Evolutionary conservation across 2,888 invertebrate species (phyloP).

Genomic region (Trichogramma dendrolimi): DNA sequence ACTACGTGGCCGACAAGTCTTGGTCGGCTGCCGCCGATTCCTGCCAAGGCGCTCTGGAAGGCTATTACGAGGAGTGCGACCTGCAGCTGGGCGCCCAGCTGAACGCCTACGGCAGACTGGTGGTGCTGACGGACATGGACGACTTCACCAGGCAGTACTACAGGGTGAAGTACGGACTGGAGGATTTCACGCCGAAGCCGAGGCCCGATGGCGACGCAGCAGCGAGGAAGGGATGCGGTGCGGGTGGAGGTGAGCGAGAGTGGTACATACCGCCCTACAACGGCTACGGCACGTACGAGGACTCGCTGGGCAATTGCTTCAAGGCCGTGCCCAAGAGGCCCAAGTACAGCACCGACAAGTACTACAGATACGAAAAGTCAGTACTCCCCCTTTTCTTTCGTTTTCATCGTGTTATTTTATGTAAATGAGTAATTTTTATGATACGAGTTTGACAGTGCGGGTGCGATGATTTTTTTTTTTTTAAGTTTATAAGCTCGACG

Average conservation of each 20-base stretch:
- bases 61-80: slow-evolving; percentile 68
- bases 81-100: slow-evolving; percentile 76
- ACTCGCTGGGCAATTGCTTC: slow-evolving; percentile 82
- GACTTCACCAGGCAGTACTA: slow-evolving; percentile 82
- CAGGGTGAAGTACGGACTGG: slow-evolving; percentile 52
- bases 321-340: slow-evolving; percentile 76
- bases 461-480: neutral
- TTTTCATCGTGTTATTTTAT: neutral
- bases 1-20: slow-evolving; percentile 57
- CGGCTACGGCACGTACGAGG: slow-evolving; percentile 84
- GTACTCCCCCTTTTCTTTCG: slow-evolving; percentile 14
- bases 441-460: no score
- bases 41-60: slow-evolving; percentile 48
- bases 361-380: slow-evolving; percentile 73
- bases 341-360: slow-evolving; percentile 73
- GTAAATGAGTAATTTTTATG: no score
- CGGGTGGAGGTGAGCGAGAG: slow-evolving; percentile 17
- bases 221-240: neutral
- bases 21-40: slow-evolving; percentile 51
- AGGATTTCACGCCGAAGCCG: slow-evolving; percentile 63
- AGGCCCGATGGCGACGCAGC: slow-evolving; percentile 51
- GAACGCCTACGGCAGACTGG: slow-evolving; percentile 76
- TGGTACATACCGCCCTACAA: slow-evolving; percentile 74
- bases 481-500: neutral
- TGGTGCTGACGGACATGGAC: slow-evolving; percentile 80